Conservation (phyloP, 2,888 invertebrate species). For the Chalcis sispes region DNA sequence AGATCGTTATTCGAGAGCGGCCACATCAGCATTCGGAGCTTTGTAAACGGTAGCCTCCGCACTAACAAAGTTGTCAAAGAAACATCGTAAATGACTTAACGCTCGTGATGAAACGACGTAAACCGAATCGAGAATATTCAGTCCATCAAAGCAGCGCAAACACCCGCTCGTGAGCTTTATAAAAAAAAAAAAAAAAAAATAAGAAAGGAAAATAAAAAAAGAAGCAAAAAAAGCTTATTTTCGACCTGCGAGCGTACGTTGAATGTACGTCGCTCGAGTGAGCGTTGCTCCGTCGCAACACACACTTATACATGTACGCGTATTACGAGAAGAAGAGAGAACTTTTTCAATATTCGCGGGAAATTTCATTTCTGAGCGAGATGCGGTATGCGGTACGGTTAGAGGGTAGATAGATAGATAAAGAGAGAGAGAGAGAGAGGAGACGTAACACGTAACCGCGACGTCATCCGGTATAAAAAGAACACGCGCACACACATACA, state of each 20-base stretch:
- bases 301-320: background rate
- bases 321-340: background rate
- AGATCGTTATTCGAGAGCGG: too few relatives aligned
- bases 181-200: background rate
- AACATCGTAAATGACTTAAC: slow-evolving; percentile 11
- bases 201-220: too few relatives aligned
- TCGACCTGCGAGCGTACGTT: background rate
- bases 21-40: too few relatives aligned
- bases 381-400: background rate
- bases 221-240: background rate
- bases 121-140: too few relatives aligned
- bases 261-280: background rate
- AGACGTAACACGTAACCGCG: too few relatives aligned
- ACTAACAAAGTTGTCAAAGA: too few relatives aligned
- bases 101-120: background rate
- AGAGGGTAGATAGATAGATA: too few relatives aligned
- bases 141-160: too few relatives aligned
- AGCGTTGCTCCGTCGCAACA: slow-evolving; percentile 1
- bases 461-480: too few relatives aligned
- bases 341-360: slow-evolving; percentile 48
- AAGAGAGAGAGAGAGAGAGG: background rate
- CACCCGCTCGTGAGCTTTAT: too few relatives aligned
- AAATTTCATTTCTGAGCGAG: slow-evolving; percentile 31
- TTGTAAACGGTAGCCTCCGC: too few relatives aligned
- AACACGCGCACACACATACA: too few relatives aligned